phyloP scores from a whole-genome alignment of 2,888 invertebrate species.

The Platypus cylindrus region DNA sequence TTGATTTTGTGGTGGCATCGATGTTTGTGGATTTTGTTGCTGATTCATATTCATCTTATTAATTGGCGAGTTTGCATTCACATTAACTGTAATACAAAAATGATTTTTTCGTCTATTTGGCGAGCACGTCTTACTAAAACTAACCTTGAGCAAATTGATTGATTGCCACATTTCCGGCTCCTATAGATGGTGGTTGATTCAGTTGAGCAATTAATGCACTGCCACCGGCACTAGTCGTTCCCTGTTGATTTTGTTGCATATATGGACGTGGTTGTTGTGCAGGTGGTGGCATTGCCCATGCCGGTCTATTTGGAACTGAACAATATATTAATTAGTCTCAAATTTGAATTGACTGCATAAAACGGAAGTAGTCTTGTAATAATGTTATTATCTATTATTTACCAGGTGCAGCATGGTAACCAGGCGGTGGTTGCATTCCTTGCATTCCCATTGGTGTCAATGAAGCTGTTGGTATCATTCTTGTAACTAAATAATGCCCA shows the following conservation, averaged over 20 bases:
- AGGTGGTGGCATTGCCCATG: conserved; percentile 51
- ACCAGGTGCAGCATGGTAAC: conserved; percentile 34
- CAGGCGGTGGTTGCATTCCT: conserved; percentile 33
- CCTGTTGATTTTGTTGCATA: conserved; percentile 22
- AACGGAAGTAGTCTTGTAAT: not conserved
- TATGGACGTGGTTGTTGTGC: conserved; percentile 35
- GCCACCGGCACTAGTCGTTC: conserved; percentile 35
- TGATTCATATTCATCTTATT: conserved; percentile 22
- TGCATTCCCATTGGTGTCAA: conserved; percentile 26
- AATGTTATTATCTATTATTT: not conserved
- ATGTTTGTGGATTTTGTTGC: conserved; percentile 30
- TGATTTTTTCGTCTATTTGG: conserved; percentile 1
- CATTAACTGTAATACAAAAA: conserved; percentile 11
- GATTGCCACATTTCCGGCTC: conserved; percentile 34
- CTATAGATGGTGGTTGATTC: conserved; percentile 41
- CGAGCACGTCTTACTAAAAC: too few species aligned
- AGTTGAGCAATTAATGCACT: conserved; percentile 47
- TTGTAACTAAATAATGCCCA: conserved; percentile 4
- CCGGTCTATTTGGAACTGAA: conserved; percentile 9
- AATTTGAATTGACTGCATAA: too few species aligned
- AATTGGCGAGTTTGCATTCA: conserved; percentile 24
- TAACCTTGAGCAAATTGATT: conserved; percentile 38
- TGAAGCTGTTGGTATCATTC: conserved; percentile 25
- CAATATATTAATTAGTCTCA: conserved; percentile 1
- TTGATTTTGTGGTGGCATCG: conserved; percentile 27